These are phyloP conservation scores for Nasonia giraulti DNA, from an alignment of 1,140 invertebrate genomes.

Conservation along the genomic window DNA sequence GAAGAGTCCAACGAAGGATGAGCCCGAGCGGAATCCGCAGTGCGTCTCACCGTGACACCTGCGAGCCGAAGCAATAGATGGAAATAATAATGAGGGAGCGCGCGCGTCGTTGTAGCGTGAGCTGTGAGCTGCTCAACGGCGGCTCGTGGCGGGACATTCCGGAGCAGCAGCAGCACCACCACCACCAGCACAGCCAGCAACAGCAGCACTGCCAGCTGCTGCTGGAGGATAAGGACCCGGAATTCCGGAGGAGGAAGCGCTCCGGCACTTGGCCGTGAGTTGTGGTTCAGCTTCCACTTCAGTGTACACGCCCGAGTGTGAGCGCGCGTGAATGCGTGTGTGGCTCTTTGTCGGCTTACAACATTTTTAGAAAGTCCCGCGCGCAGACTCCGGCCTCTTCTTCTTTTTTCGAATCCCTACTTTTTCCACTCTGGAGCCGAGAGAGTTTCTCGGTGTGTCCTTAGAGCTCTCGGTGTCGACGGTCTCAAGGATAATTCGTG, in stretches of 20 bases:
- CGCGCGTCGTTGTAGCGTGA: slow-evolving; percentile 62
- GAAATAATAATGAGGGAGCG: slow-evolving; percentile 62
- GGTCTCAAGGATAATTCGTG: neutral
- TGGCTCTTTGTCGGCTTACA: slow-evolving; percentile 3
- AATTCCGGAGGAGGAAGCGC: slow-evolving; percentile 64
- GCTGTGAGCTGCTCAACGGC: slow-evolving; percentile 59
- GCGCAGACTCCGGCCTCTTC: neutral
- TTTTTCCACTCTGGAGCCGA: neutral
- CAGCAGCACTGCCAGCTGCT: slow-evolving; percentile 27
- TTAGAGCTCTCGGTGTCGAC: neutral
- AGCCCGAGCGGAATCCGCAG: neutral
- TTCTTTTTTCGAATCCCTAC: neutral
- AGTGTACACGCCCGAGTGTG: neutral
- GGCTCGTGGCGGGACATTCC: slow-evolving; percentile 29
- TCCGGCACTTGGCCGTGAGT: slow-evolving; percentile 72
- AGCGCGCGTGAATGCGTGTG: neutral
- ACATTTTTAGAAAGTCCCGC: slow-evolving; percentile 26
- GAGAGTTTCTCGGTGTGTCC: neutral
- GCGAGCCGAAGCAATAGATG: neutral
- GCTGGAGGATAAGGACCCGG: slow-evolving; percentile 58
- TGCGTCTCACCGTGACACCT: neutral
- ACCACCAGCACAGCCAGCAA: neutral
- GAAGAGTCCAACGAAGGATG: neutral
- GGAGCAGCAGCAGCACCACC: slow-evolving; percentile 6
- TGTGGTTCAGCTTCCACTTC: neutral